Evolutionary conservation across 2,113 vertebrate genomes (phyloP).

Genomic region (Ceyx cyanopectus): DNA sequence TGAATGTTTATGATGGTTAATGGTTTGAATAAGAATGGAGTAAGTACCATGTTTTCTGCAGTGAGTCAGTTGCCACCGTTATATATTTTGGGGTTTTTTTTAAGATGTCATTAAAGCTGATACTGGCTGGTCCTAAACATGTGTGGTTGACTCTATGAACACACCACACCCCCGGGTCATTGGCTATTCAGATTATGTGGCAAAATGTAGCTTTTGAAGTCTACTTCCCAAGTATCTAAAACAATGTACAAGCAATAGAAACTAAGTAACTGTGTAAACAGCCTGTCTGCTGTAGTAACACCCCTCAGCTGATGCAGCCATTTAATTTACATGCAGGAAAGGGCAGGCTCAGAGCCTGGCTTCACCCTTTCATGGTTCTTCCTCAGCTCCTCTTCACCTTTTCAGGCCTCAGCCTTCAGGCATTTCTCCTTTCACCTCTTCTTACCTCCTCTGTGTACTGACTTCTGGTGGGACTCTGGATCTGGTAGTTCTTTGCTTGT

Average conservation of each 20-base stretch:
- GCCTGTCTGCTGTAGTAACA: not conserved
- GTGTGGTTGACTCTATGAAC: not conserved
- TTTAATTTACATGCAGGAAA: not conserved
- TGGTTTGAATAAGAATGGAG: constrained; percentile 29
- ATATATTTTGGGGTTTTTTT: not conserved
- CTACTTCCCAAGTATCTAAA: not conserved
- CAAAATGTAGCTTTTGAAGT: not conserved
- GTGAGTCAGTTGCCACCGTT: not conserved
- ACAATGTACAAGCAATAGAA: not conserved
- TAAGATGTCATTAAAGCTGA: constrained; percentile 14
- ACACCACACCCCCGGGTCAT: not conserved
- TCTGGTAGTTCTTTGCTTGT: not conserved
- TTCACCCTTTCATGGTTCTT: not conserved
- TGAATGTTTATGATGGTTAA: not conserved
- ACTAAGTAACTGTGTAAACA: not conserved
- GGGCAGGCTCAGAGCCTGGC: not conserved
- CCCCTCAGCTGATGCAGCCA: not conserved
- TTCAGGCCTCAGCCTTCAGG: not conserved
- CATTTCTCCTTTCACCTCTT: not conserved
- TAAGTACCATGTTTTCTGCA: not conserved
- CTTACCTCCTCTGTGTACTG: not conserved
- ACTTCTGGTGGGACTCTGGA: not conserved
- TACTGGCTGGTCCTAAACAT: not conserved
- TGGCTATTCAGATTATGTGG: not conserved
- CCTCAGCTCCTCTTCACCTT: not conserved